phyloP scores from a whole-genome alignment of 2,888 invertebrate species.

The Lymantria monacha region DNA sequence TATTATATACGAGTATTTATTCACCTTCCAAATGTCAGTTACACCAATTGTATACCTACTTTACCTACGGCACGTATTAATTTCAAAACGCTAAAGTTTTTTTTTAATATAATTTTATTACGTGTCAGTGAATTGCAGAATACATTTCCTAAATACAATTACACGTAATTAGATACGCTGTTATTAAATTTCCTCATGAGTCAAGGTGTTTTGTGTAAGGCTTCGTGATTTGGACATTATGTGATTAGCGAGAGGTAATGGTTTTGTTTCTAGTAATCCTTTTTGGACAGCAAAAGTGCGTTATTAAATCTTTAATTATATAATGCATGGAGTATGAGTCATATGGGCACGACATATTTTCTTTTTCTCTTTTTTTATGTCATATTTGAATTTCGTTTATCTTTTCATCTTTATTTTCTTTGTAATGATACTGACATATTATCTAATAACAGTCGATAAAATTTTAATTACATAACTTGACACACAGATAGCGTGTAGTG shows the following conservation, averaged over 20 bases:
- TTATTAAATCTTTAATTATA: too few species aligned
- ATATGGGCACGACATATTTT: too few species aligned
- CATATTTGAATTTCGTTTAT: too few species aligned
- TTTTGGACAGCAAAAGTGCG: not conserved
- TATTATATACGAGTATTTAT: not conserved
- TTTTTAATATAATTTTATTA: not conserved
- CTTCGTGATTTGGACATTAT: not conserved
- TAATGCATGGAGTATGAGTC: too few species aligned
- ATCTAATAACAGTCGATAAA: too few species aligned
- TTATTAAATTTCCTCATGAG: conserved; percentile 5
- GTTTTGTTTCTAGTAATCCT: not conserved
- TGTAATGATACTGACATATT: too few species aligned
- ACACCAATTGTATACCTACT: not conserved
- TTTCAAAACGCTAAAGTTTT: not conserved
- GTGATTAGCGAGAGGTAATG: not conserved
- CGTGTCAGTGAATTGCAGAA: conserved; percentile 1
- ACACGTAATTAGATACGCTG: conserved; percentile 4
- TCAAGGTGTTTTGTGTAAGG: conserved; percentile 1
- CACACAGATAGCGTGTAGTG: too few species aligned
- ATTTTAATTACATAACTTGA: too few species aligned
- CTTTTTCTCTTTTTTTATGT: too few species aligned
- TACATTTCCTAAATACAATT: conserved; percentile 3
- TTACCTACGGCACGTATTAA: not conserved
- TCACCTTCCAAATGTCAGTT: not conserved
- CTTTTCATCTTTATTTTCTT: too few species aligned